These are phyloP conservation scores for Glaucidium brasilianum DNA, from an alignment of 2,113 vertebrate genomes.

Conservation along the genomic window DNA sequence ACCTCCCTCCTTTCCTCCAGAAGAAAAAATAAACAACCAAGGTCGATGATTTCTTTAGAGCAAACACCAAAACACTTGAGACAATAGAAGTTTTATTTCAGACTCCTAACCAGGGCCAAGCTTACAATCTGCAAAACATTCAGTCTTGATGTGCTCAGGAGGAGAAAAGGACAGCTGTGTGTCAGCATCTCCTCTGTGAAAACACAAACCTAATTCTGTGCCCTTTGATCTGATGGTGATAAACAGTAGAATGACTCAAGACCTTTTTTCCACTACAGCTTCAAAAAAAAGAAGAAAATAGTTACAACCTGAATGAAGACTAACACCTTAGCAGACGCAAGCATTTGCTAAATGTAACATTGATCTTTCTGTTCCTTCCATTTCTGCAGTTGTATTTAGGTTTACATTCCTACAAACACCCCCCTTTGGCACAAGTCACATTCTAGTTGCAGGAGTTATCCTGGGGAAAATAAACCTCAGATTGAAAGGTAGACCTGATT, in stretches of 20 bases:
- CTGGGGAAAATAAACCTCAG: not conserved
- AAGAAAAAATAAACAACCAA: slow-evolving; percentile 64
- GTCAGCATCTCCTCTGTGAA: slow-evolving; percentile 59
- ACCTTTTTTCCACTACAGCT: slow-evolving; percentile 26
- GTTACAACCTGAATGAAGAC: not conserved
- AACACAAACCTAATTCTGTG: slow-evolving; percentile 53
- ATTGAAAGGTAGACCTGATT: not conserved
- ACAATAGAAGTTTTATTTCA: slow-evolving; percentile 69
- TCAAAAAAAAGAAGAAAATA: not conserved
- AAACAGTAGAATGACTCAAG: slow-evolving; percentile 35
- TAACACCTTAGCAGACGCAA: not conserved
- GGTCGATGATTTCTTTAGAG: slow-evolving; percentile 54
- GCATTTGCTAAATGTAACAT: not conserved
- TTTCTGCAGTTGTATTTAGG: not conserved
- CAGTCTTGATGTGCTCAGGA: slow-evolving; percentile 21
- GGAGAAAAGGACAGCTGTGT: slow-evolving; percentile 56
- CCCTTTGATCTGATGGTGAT: slow-evolving; percentile 64
- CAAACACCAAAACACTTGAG: not conserved
- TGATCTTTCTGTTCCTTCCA: not conserved
- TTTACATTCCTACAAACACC: not conserved
- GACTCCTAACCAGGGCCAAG: slow-evolving; percentile 30
- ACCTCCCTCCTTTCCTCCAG: not conserved
- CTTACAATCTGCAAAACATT: slow-evolving; percentile 65
- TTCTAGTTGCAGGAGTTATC: not conserved
- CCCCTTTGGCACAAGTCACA: not conserved